Evolutionary conservation across 2,113 vertebrate species (phyloP), one percentile per base, ranked within the genome.

Genomic region (Cinclus mexicanus): DNA sequence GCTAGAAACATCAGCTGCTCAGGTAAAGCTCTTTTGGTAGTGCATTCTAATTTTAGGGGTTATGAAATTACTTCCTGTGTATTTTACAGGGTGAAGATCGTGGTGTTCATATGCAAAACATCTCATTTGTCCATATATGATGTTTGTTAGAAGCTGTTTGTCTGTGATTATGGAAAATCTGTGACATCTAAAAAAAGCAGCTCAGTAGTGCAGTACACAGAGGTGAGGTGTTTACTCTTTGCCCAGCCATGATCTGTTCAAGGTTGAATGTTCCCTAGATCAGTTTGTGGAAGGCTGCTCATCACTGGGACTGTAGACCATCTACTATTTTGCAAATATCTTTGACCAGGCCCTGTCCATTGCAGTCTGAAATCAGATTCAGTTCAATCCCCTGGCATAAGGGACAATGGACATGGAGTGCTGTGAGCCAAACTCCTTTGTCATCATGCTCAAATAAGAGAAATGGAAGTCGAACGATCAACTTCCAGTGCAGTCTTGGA

Each of bases 271-370:
- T 33, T 64, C 42, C 20, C n/a, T 57, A 9, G 24, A 37, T 46
- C 3, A 12, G 1, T 39, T 77, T 77, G 56, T 50, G 70, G 63
- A 50, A 56, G 28, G 21, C 16, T 81, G 20, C 26, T 59, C 37
- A 35, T 24, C 15, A 3, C 20, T 13, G 35, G 13, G 25, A 14
- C 26, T 56, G 3, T 4, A n/a, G 65, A 24, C 19, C 52, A 28
- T 17, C 18, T 26, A 4, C 9, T 28, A 0, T 16, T 76, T 57
- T 44, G 18, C n/a, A 12, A 37, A 4, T 1, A 1, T 23, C 9
- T 41, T 64, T 53, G 29, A 56, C 6, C 35, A 26, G 57, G 19
- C 21, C 75, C 31, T 83, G 46, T 37, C 46, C 67, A 3, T 1
- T 26, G 18, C 33, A 7, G 24, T 18, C 39, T 42, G 69, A 26